These are phyloP conservation scores for Pediacus dermestoides DNA, from an alignment of 2,888 invertebrate genomes.

Conservation along the genomic window DNA sequence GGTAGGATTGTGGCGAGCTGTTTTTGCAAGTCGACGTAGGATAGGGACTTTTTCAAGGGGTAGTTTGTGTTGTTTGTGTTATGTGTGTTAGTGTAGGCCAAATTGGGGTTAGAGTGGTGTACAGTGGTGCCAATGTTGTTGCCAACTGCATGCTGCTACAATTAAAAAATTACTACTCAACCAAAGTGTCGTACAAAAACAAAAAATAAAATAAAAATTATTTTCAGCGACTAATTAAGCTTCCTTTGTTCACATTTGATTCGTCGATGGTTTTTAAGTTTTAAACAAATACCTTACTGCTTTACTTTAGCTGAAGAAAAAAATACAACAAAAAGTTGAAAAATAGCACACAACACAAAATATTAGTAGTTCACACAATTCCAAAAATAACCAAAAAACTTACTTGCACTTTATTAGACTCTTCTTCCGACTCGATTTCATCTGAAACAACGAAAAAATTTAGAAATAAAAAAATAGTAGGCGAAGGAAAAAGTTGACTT, in stretches of 20 bases:
- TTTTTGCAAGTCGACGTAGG: slow-evolving; percentile 44
- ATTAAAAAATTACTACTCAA: slow-evolving; percentile 39
- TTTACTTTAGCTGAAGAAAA: slow-evolving; percentile 32
- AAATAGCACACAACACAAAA: slow-evolving; percentile 4
- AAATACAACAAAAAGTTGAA: slow-evolving; percentile 11
- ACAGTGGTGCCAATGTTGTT: slow-evolving; percentile 42
- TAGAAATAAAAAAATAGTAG: too few relatives aligned
- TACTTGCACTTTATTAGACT: slow-evolving; percentile 37
- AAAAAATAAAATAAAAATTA: slow-evolving; percentile 6
- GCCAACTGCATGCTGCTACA: slow-evolving; percentile 46
- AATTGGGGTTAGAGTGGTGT: slow-evolving; percentile 9
- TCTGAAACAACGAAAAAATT: too few relatives aligned
- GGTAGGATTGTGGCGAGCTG: slow-evolving; percentile 45
- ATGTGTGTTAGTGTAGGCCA: slow-evolving; percentile 15
- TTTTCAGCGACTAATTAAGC: too few relatives aligned
- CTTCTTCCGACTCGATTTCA: slow-evolving; percentile 20
- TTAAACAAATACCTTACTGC: too few relatives aligned
- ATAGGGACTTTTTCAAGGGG: slow-evolving; percentile 37
- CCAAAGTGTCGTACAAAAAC: slow-evolving; percentile 20
- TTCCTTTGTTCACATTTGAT: too few relatives aligned
- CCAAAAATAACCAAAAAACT: slow-evolving; percentile 22
- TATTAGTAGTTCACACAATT: slow-evolving; percentile 2
- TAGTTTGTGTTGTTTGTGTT: slow-evolving; percentile 16
- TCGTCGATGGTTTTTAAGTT: too few relatives aligned
- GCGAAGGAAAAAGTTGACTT: too few relatives aligned